These are phyloP conservation scores for Eupeodes latifasciatus DNA, from an alignment of 2,888 invertebrate species.

Conservation along the genomic window DNA sequence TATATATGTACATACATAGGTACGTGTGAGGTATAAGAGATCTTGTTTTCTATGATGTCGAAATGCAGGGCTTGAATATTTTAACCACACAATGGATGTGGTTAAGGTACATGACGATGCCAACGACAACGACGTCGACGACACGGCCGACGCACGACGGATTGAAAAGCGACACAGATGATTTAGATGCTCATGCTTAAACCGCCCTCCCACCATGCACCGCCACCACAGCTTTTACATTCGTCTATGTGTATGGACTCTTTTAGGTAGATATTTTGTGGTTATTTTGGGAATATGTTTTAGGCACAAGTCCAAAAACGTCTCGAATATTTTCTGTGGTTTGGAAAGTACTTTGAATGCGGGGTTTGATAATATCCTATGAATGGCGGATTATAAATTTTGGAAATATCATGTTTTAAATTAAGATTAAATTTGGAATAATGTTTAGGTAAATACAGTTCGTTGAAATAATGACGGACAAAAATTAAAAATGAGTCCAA, in stretches of 20 bases:
- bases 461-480: too few species aligned
- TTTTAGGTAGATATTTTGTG: not conserved
- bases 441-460: too few species aligned
- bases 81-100: constrained; percentile 55
- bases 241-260: not conserved
- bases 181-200: constrained; percentile 40
- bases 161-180: constrained; percentile 21
- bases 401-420: too few species aligned
- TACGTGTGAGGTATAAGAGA: not conserved
- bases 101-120: constrained; percentile 27
- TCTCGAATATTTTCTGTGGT: not conserved
- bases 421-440: too few species aligned
- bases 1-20: not conserved
- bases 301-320: constrained; percentile 26
- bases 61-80: constrained; percentile 65
- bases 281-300: constrained; percentile 42
- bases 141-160: not conserved
- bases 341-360: not conserved
- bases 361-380: not conserved
- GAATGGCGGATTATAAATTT: too few species aligned
- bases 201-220: not conserved
- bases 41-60: constrained; percentile 52
- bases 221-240: too few species aligned
- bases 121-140: not conserved
- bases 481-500: too few species aligned